A percentile compares a stretch with the other conserved stretches of the same genome.
Evolutionary conservation across 2,888 invertebrate species (phyloP).

Genomic region (Erebia palarica): DNA sequence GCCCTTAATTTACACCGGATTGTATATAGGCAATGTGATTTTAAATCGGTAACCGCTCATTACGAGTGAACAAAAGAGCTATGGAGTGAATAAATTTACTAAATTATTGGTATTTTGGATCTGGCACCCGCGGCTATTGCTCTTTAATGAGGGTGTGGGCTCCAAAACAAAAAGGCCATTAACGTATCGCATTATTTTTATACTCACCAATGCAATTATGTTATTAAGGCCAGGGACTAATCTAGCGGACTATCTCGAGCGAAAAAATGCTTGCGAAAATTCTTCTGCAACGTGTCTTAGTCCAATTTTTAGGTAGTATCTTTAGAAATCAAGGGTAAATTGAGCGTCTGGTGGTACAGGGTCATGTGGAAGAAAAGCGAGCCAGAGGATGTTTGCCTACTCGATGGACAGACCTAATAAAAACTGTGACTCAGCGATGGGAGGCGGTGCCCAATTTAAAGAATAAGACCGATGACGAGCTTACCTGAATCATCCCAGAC

Average conservation of each 20-base stretch:
- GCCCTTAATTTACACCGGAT: conserved; percentile 29
- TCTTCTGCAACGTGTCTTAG: not conserved
- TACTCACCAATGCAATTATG: conserved; percentile 3
- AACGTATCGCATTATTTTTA: conserved; percentile 16
- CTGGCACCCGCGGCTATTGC: conserved; percentile 54
- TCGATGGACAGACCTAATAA: too few species aligned
- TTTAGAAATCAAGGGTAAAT: too few species aligned
- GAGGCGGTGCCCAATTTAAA: too few species aligned
- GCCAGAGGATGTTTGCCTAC: too few species aligned
- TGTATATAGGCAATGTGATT: conserved; percentile 22
- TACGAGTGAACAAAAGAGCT: conserved; percentile 67
- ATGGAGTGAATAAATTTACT: conserved; percentile 74
- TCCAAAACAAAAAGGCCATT: conserved; percentile 18
- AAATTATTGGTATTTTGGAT: conserved; percentile 75
- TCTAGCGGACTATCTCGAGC: not conserved
- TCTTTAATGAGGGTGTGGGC: conserved; percentile 43
- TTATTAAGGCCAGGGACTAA: not conserved
- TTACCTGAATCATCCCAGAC: too few species aligned
- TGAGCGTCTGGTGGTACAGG: too few species aligned
- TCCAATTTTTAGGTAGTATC: too few species aligned
- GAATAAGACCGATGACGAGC: too few species aligned
- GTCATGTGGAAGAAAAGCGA: too few species aligned
- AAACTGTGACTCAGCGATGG: too few species aligned
- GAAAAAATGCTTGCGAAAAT: not conserved
- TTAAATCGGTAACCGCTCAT: conserved; percentile 38